Percentiles rank a stretch among this genome's conserved stretches.
Evolutionary conservation across 1,140 invertebrate genomes (phyloP).

Genomic region (Acyrthosiphon pisum): DNA sequence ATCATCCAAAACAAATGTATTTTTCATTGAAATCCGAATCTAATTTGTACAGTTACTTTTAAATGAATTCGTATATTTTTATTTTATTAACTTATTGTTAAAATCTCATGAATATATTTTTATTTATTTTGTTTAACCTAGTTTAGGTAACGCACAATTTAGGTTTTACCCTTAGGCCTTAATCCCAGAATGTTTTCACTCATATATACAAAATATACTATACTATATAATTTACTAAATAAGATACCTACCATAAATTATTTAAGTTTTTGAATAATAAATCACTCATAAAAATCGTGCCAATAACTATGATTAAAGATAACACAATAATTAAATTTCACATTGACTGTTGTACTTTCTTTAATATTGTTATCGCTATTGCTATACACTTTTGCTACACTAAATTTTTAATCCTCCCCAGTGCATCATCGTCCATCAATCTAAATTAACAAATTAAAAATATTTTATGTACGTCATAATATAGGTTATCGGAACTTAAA

Average conservation of each 20-base stretch:
- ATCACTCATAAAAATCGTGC: neutral
- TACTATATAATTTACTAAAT: neutral
- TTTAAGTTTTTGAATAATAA: neutral
- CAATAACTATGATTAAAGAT: neutral
- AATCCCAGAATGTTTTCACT: neutral
- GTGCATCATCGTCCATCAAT: neutral
- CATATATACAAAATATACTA: neutral
- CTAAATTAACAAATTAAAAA: neutral
- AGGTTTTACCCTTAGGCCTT: too few relatives aligned
- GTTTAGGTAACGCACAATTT: too few relatives aligned
- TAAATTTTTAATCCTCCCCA: neutral
- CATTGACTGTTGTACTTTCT: neutral
- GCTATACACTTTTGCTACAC: neutral
- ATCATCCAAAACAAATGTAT: neutral
- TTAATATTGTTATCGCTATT: neutral
- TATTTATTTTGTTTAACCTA: neutral
- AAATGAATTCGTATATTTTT: neutral
- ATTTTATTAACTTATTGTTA: too few relatives aligned
- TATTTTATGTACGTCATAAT: conserved; percentile 6
- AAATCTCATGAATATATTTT: too few relatives aligned
- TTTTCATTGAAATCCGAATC: neutral
- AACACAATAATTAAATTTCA: neutral
- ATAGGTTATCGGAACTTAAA: conserved; percentile 28
- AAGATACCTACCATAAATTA: neutral
- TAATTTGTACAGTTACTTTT: neutral